Base-by-base conservation (phyloP, 2,113 vertebrate genomes). In the Fukomys damarensis region DNA sequence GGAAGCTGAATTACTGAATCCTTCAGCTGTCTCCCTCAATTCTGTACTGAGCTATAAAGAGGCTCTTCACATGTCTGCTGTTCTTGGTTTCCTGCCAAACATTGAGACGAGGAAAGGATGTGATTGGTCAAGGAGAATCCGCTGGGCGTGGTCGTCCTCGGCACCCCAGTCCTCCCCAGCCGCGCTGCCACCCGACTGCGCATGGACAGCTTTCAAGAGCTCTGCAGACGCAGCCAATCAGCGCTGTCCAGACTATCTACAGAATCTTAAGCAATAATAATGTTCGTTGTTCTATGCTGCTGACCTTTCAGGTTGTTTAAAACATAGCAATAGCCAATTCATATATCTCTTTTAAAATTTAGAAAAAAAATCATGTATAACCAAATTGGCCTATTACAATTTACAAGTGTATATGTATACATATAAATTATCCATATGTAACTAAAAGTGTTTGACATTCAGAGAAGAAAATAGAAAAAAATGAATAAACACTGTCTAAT, bases 241-340 rank as follows among this genome's bases (percentile, higher is more conserved):
- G 38, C 28, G 6, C 0, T 7, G 38, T 13, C 30, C 43, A 14
- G 1, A 1, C 17, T 20, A 76, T 16, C 26, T 32, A 32, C 7
- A 30, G 43, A 35, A 8, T 32, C 5, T 4, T 1, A 14, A 63
- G 1, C 28, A 20, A 13, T 14, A 32, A 11, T 3, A 7, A 24
- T 59, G 26, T 14, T 58, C 58, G 58, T 38, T 72, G 46, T n/a
- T 88, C 61, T 43, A 38, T 14, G 7, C 26, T 66, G n/a, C 8
- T 17, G 16, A 77, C 8, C n/a, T 63, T 92, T 35, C n/a, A 46
- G n/a, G n/a, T 38, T 5, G 9, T 24, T 63, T 68, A 61, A 56
- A 61, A 32, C 3, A 54, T 4, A 63, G 28, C 6, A 56, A 16
- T 30, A 83, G 3, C 24, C 35, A 58, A 83, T 46, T 26, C 74